Base-by-base conservation (phyloP, 2,888 invertebrate genomes). In the Caenorhabditis virilis region DNA sequence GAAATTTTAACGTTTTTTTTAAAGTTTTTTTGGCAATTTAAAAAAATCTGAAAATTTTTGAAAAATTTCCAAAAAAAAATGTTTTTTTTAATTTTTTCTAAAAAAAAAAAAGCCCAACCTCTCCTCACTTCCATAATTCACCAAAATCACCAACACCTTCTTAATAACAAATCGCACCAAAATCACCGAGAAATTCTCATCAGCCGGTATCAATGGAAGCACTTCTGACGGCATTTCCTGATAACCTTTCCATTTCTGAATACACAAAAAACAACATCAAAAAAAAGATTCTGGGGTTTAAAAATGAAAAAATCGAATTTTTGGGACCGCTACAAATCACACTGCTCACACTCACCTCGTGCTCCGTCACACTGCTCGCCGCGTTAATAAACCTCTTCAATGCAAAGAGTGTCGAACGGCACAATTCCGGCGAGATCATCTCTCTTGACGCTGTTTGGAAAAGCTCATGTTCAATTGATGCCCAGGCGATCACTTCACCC, bases 71-170 rank as follows among this genome's bases (percentile, higher is more conserved):
- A n/a, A n/a, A n/a, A n/a, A n/a, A n/a, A n/a, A n/a, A n/a, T n/a
- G n/a, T n/a, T n/a, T n/a, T 5, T 9, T 5, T n/a, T n/a, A n/a
- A n/a, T n/a, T n/a, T n/a, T n/a, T n/a, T n/a, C n/a, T n/a, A n/a
- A n/a, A n/a, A n/a, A n/a, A n/a, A n/a, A n/a, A n/a, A n/a, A n/a
- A n/a, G n/a, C 25, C 41, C 13, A 26, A 77, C 76, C 52, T 72
- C 22, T 57, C 57, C 49, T 79, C 79, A 11, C 71, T 66, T 13
- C 76, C 57, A 48, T 76, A 72, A 45, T 66, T 66, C 15, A 51
- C 39, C 16, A 91, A 84, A 78, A 89, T 89, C 13, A 87, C 86
- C 65, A 88, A 86, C 26, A 90, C 86, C 84, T 89, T 89, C 16
- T 88, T 86, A 41, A 91, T 80, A 20, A 90, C 84, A 79, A 89